Evolutionary conservation across 2,888 invertebrate species (phyloP).

Genomic region (Seira ritae): DNA sequence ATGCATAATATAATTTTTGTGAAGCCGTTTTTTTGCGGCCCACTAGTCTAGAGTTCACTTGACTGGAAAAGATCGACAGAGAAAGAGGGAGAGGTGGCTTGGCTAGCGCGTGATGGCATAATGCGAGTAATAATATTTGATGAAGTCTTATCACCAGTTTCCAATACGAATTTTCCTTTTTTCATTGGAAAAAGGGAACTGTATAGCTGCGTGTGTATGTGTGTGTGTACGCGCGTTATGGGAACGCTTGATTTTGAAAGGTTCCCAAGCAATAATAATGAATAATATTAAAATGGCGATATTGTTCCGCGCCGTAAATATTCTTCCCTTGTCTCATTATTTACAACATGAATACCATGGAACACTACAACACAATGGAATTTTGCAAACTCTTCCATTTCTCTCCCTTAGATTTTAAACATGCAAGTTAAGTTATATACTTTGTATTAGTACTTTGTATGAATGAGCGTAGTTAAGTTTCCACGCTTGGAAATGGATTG

Average conservation of each 20-base stretch:
- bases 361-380: neutral
- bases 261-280: conserved; percentile 13
- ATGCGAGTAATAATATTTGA: conserved; percentile 50
- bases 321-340: conserved; percentile 50
- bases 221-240: neutral
- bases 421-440: neutral
- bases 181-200: neutral
- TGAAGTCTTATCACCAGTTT: conserved; percentile 33
- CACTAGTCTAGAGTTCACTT: conserved; percentile 13
- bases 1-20: conserved; percentile 28
- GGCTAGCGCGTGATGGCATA: neutral
- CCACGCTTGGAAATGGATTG: neutral
- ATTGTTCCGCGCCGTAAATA: conserved; percentile 46
- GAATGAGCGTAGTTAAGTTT: neutral
- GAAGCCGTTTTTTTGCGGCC: conserved; percentile 13
- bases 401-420: neutral
- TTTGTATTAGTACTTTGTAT: no score
- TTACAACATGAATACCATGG: conserved; percentile 35
- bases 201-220: neutral
- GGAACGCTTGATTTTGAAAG: neutral
- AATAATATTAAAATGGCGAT: conserved; percentile 34
- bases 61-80: conserved; percentile 30
- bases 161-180: conserved; percentile 40
- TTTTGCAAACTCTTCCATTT: neutral
- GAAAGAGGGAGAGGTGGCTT: neutral